A percentile compares a stretch with the other conserved stretches of the same genome.
Evolutionary conservation across 2,797 vertebrate species (phyloP).

Genomic region (Podarcis siculus): DNA sequence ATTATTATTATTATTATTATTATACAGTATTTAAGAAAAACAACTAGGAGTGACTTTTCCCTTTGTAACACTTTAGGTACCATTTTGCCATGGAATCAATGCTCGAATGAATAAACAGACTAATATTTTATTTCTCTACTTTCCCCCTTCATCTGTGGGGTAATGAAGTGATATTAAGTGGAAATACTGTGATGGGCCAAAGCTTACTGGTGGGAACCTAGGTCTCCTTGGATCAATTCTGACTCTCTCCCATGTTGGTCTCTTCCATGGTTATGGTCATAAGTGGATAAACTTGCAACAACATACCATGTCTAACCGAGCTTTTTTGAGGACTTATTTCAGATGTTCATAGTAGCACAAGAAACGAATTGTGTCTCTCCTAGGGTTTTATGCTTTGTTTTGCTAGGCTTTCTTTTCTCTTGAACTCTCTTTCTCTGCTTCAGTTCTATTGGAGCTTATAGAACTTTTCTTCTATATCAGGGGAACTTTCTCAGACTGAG

Average conservation of each 20-base stretch:
- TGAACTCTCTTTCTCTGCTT: background rate
- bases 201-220: background rate
- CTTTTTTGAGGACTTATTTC: background rate
- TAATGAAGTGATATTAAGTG: background rate
- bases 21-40: background rate
- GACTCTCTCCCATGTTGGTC: background rate
- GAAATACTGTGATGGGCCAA: background rate
- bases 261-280: background rate
- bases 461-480: background rate
- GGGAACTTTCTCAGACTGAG: too few species aligned
- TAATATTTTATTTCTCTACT: background rate
- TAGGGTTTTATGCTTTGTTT: background rate
- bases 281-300: background rate
- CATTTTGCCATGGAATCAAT: background rate
- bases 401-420: background rate
- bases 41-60: background rate
- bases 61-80: background rate
- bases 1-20: too few species aligned
- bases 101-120: background rate
- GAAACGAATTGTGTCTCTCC: background rate
- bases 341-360: background rate
- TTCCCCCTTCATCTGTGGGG: background rate
- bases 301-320: background rate
- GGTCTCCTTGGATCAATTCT: background rate
- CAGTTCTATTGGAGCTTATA: background rate